Evolutionary conservation across 2,113 vertebrate species (phyloP).

Genomic region (Halichoeres trimaculatus): DNA sequence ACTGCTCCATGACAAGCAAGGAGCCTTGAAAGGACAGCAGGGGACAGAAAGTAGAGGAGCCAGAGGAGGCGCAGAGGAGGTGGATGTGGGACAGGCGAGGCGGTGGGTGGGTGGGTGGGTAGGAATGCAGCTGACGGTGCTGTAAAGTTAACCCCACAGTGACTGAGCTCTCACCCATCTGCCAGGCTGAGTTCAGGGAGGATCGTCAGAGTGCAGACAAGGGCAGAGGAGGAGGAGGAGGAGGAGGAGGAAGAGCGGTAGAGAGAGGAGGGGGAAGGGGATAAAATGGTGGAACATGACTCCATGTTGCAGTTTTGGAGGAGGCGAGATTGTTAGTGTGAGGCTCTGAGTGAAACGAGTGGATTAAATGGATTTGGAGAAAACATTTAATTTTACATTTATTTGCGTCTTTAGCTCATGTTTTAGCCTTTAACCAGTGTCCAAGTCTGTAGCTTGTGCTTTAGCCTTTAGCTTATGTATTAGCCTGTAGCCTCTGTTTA

Average conservation of each 20-base stretch:
- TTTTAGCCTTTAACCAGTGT: no score
- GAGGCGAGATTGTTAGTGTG: no score
- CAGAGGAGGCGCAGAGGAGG: slow-evolving; percentile 16
- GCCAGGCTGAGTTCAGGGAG: slow-evolving; percentile 39
- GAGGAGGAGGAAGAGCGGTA: no score
- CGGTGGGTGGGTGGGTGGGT: no score
- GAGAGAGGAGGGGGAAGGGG: background rate
- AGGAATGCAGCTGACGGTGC: background rate
- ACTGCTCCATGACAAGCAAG: slow-evolving; percentile 37
- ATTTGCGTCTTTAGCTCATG: no score
- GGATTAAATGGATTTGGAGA: background rate
- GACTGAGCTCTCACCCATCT: slow-evolving; percentile 31
- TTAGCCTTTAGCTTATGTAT: no score
- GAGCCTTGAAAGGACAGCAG: slow-evolving; percentile 40
- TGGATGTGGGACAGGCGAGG: slow-evolving; percentile 7
- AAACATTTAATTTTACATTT: no score
- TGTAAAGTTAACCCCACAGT: slow-evolving; percentile 23
- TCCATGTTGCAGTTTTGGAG: background rate
- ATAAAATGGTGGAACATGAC: background rate
- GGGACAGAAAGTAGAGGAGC: slow-evolving; percentile 11
- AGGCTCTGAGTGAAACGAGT: background rate
- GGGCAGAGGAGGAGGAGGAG: background rate
- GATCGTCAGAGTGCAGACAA: slow-evolving; percentile 14
- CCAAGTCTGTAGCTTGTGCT: no score
- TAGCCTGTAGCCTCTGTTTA: no score